These are phyloP conservation scores for Periophthalmodon schlosseri DNA, from an alignment of 2,113 vertebrate genomes.

Conservation along the genomic window DNA sequence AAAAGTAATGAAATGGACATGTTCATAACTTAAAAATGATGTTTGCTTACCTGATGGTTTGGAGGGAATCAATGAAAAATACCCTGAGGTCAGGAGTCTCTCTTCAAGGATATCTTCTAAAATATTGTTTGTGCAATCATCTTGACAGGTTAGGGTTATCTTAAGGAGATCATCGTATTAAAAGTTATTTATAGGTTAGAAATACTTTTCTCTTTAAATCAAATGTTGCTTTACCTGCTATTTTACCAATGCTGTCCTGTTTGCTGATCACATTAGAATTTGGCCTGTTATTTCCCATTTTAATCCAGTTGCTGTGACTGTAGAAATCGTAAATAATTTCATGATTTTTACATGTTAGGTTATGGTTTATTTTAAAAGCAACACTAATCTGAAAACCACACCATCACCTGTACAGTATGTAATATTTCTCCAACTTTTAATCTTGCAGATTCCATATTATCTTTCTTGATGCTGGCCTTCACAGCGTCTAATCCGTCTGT, in stretches of 20 bases:
- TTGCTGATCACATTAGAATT: conserved; percentile 7
- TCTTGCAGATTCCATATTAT: background rate
- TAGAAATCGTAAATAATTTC: conserved; percentile 4
- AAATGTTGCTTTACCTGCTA: conserved; percentile 8
- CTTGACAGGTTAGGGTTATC: conserved; percentile 3
- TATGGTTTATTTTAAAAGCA: background rate
- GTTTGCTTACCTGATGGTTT: conserved; percentile 1
- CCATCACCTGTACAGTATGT: conserved; percentile 9
- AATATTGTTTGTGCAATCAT: conserved; percentile 10
- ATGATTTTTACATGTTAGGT: background rate
- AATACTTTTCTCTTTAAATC: background rate
- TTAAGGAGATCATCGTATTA: background rate
- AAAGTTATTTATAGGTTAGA: background rate
- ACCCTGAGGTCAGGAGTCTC: conserved; percentile 2
- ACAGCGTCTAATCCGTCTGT: conserved; percentile 9
- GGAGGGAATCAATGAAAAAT: background rate
- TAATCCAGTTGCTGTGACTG: conserved; percentile 17
- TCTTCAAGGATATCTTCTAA: conserved; percentile 6
- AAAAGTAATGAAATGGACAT: no score
- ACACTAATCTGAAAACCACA: background rate
- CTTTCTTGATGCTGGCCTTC: conserved; percentile 7
- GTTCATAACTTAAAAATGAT: background rate
- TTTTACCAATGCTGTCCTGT: background rate
- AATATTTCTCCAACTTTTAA: background rate
- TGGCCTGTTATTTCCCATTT: conserved; percentile 8